A percentile compares a stretch with the other conserved stretches of the same genome.
Evolutionary conservation across 2,797 vertebrate species (phyloP).

Genomic region (Lutjanus campechanus): DNA sequence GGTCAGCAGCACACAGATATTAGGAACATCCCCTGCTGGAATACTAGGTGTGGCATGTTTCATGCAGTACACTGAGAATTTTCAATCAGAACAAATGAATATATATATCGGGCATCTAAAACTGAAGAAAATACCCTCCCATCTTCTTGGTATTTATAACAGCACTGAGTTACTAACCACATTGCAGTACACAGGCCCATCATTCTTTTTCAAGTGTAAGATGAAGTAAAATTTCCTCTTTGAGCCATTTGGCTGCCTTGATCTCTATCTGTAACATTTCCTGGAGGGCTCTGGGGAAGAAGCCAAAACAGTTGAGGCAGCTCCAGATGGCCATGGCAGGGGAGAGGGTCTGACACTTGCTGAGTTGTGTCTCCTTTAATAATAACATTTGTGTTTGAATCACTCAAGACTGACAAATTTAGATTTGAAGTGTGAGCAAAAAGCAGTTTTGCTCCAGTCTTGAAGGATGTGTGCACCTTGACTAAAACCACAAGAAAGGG

Average conservation of each 20-base stretch:
- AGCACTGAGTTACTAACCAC: background rate
- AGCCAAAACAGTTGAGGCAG: background rate
- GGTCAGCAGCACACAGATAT: too few relatives aligned
- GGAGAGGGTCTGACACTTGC: background rate
- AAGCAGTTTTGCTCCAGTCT: background rate
- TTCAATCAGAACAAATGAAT: background rate
- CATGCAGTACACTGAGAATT: too few relatives aligned
- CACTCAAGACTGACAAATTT: constrained; percentile 4
- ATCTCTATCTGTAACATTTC: constrained; percentile 16
- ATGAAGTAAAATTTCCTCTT: background rate
- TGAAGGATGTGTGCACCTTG: background rate
- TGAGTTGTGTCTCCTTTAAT: constrained; percentile 9
- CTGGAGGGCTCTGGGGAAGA: background rate
- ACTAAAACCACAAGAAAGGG: background rate
- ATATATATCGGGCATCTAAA: background rate
- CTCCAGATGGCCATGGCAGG: background rate
- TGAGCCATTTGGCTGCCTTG: background rate
- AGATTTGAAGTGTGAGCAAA: constrained; percentile 6
- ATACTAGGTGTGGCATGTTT: too few relatives aligned
- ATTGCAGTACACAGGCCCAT: background rate
- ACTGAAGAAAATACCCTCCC: too few relatives aligned
- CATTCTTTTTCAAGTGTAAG: background rate
- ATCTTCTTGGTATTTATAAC: too few relatives aligned
- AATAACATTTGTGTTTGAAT: constrained; percentile 38
- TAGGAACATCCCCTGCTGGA: too few relatives aligned